Conservation (phyloP, 1,140 invertebrate genomes). For the Bombus sylvicola region DNA sequence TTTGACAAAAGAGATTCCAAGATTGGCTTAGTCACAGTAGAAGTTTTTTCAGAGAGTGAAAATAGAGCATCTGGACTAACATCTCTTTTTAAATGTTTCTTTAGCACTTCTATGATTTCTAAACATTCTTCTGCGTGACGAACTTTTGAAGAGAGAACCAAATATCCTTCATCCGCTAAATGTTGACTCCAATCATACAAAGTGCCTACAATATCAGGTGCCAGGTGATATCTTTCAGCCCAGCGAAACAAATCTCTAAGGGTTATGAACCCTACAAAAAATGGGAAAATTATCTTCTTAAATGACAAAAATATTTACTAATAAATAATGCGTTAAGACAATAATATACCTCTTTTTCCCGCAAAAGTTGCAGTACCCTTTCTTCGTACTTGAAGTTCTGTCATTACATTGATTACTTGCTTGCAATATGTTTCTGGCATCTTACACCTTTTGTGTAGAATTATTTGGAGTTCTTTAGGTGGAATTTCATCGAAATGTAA, state of each 20-base stretch:
- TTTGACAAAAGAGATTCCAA: conserved; percentile 87
- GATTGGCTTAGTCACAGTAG: conserved; percentile 89
- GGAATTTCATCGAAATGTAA: conserved; percentile 99
- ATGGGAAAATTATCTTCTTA: neutral
- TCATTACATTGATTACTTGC: conserved; percentile 96
- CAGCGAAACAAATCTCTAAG: conserved; percentile 98
- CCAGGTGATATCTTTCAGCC: conserved; percentile 96
- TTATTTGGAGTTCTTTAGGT: conserved; percentile 92
- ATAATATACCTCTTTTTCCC: conserved; percentile 92
- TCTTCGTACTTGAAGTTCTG: conserved; percentile 92
- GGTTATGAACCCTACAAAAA: conserved; percentile 90
- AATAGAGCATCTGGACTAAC: conserved; percentile 91
- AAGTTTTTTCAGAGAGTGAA: conserved; percentile 88
- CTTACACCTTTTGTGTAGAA: conserved; percentile 94
- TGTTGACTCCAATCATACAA: conserved; percentile 99
- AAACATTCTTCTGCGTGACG: conserved; percentile 90
- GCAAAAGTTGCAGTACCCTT: conserved; percentile 94
- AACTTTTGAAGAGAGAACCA: conserved; percentile 96
- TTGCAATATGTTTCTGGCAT: conserved; percentile 94
- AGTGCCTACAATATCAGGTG: conserved; percentile 82
- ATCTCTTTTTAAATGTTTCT: conserved; percentile 92
- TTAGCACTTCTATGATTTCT: conserved; percentile 91
- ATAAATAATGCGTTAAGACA: neutral
- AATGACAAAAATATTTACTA: neutral
- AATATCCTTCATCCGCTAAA: conserved; percentile 97